These are phyloP conservation scores for Lycocorax pyrrhopterus DNA, from an alignment of 2,113 vertebrate species.

Conservation along the genomic window DNA sequence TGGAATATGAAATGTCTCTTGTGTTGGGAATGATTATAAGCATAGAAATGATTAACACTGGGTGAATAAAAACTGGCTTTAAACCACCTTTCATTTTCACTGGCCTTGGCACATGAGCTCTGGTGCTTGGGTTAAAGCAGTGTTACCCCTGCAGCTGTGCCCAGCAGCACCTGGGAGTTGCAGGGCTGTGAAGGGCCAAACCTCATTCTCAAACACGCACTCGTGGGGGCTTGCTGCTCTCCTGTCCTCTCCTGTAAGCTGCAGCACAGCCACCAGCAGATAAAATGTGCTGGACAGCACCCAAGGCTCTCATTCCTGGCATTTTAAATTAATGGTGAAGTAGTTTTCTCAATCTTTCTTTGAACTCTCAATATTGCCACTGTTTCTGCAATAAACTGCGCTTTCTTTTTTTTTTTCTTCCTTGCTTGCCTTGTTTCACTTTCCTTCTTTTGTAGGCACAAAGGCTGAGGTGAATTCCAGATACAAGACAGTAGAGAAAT, in stretches of 20 bases:
- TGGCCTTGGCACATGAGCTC: background rate
- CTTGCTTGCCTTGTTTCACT: conserved; percentile 9
- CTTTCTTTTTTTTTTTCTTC: background rate
- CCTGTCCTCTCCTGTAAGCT: background rate
- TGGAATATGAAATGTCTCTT: background rate
- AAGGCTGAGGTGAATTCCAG: conserved; percentile 38
- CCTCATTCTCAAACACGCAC: accelerated
- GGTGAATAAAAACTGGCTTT: background rate
- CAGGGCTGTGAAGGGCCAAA: background rate
- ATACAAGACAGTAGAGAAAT: conserved; percentile 38
- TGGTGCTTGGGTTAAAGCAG: background rate
- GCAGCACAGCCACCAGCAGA: background rate
- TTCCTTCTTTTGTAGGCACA: conserved; percentile 53
- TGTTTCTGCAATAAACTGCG: background rate
- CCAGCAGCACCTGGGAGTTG: background rate
- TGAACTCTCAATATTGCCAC: background rate
- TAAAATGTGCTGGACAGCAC: background rate
- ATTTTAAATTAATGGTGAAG: background rate
- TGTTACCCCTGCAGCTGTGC: background rate
- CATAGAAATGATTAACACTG: background rate
- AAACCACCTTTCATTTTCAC: background rate
- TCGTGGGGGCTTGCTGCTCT: accelerated
- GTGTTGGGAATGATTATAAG: background rate
- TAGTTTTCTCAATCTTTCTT: background rate
- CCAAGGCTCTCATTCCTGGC: background rate